Conservation (phyloP, 1,140 invertebrate species). For the Drosophila pallidifrons region DNA sequence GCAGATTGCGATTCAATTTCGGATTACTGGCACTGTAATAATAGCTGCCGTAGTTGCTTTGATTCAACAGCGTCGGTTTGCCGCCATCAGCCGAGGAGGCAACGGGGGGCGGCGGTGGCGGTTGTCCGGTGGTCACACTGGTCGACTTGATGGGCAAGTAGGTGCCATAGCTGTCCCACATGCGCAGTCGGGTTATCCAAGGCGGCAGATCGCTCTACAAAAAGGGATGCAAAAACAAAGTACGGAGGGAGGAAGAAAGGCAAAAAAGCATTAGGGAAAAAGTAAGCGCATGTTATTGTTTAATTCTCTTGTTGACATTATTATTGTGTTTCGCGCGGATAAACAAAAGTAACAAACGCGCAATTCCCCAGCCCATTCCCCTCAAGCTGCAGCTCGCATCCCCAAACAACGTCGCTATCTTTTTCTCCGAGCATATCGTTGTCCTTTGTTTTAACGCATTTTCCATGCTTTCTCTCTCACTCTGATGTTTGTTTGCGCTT, state of each 20-base stretch:
- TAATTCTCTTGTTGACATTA: constrained; percentile 67
- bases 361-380: background rate
- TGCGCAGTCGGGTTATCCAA: constrained; percentile 87
- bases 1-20: constrained; percentile 77
- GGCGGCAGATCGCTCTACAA: constrained; percentile 81
- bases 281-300: constrained; percentile 53
- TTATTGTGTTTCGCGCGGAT: constrained; percentile 36
- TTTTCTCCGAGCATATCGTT: background rate
- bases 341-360: constrained; percentile 3
- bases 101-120: constrained; percentile 76
- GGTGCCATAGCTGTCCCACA: constrained; percentile 87
- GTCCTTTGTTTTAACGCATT: constrained; percentile 19
- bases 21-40: constrained; percentile 84
- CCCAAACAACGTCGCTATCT: background rate
- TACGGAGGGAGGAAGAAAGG: background rate
- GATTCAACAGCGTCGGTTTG: constrained; percentile 71
- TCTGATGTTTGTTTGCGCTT: constrained; percentile 31
- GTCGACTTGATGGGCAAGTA: constrained; percentile 81
- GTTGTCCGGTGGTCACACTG: constrained; percentile 76
- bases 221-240: background rate
- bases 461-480: constrained; percentile 2
- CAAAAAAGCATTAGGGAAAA: constrained; percentile 1
- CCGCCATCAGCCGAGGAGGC: constrained; percentile 74
- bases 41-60: constrained; percentile 76
- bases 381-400: background rate